Base-by-base conservation (phyloP, 2,113 vertebrate species). In the Tachysurus vachellii region DNA sequence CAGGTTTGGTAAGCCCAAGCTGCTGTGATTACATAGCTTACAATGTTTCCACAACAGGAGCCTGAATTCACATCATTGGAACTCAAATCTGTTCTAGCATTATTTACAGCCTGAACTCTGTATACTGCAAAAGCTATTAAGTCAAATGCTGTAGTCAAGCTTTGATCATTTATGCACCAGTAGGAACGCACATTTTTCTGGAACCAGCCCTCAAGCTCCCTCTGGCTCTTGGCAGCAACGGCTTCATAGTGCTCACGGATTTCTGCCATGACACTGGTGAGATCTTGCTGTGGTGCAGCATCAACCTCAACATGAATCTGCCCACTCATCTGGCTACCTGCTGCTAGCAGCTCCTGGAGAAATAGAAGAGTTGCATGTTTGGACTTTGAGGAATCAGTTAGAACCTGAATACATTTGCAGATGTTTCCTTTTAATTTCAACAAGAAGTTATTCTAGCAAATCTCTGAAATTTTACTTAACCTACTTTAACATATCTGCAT, bases 191-290 rank as follows among this genome's bases (percentile, higher is more conserved):
- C 95, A 92, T 95, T 93, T 44, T 68, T 0, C 50, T 92, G 84
- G 91, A 94, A 98, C 84, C 88, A 96, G 10, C 59, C 4, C 83
- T 97, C 95, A 83, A 94, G 93, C 0, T 98, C 96, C 88, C 91
- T 93, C 4, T 90, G 92, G 91, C 95, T 94, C 92, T 97, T 98
- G 11, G 90, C 89, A 53, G 95, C 94, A n/a, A 94, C 70, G 5
- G 0, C 21, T 88, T 99, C 97, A 0, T 99, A 99, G 82, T 97
- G 95, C 54, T 92, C 89, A 23, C 97, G 95, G 89, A 96, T 94
- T 68, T 96, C 95, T n/a, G 75, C 44, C 92, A 96, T 88, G 2
- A 93, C 36, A 0, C 0, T 13, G 13, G 0, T 62, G 71, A 96
- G 89, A 89, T 96, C 95, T 14, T 26, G 42, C 21, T 92, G 91